phyloP scores from a whole-genome alignment of 2,888 invertebrate species.

The Chrysina gloriosa region DNA sequence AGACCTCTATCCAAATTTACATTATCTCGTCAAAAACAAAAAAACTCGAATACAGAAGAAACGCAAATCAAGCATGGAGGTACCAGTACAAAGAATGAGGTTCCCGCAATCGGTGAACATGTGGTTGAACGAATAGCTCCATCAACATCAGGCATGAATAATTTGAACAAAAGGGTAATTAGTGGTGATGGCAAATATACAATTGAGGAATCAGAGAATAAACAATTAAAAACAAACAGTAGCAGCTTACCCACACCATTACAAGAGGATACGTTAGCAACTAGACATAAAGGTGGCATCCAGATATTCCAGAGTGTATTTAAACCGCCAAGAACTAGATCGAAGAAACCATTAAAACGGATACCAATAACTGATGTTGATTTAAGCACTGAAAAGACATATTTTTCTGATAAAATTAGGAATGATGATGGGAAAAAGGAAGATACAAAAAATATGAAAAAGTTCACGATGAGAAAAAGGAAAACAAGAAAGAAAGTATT shows the following conservation, averaged over 20 bases:
- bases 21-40: constrained; percentile 54
- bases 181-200: not conserved
- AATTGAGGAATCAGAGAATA: not conserved
- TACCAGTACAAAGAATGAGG: not conserved
- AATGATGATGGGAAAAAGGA: not conserved
- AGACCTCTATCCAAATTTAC: constrained; percentile 56
- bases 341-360: constrained; percentile 72
- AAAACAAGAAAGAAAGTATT: not conserved
- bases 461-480: not conserved
- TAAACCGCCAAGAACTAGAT: constrained; percentile 68
- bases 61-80: not conserved
- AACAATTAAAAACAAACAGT: constrained; percentile 59
- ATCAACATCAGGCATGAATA: not conserved
- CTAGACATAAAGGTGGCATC: constrained; percentile 61
- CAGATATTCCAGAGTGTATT: constrained; percentile 66
- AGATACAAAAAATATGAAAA: not conserved
- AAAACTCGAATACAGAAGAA: constrained; percentile 13
- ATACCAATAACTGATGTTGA: constrained; percentile 55
- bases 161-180: not conserved
- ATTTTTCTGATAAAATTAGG: constrained; percentile 6
- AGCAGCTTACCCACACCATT: too few relatives aligned
- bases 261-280: constrained; percentile 33
- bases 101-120: constrained; percentile 16
- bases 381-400: constrained; percentile 42
- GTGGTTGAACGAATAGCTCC: constrained; percentile 24